These are phyloP conservation scores for Hystrix brachyura DNA, from an alignment of 2,113 vertebrate genomes.

Conservation along the genomic window DNA sequence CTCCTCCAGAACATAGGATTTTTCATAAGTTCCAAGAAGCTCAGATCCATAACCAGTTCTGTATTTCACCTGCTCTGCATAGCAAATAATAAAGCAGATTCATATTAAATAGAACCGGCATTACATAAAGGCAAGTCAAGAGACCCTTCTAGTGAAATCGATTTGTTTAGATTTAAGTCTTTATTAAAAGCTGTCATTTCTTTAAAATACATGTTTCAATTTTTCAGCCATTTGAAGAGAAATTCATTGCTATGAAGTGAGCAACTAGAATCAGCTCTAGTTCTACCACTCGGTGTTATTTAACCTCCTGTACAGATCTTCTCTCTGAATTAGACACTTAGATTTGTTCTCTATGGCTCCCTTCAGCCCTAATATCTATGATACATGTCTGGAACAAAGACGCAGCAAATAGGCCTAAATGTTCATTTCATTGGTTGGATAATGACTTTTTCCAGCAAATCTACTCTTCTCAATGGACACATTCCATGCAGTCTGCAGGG, in stretches of 20 bases:
- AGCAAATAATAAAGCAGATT: conserved; percentile 35
- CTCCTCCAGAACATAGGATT: not conserved
- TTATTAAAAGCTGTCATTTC: not conserved
- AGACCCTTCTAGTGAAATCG: not conserved
- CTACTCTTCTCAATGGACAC: not conserved
- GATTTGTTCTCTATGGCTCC: not conserved
- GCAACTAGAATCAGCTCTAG: not conserved
- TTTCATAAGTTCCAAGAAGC: not conserved
- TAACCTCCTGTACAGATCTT: conserved; percentile 2
- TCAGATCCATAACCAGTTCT: not conserved
- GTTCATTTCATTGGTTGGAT: not conserved
- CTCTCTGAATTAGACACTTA: not conserved
- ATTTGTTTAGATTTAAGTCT: conserved; percentile 24
- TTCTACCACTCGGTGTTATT: conserved; percentile 26
- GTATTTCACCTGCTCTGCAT: not conserved
- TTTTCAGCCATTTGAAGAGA: not conserved
- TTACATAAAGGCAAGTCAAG: not conserved
- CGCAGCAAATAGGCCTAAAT: not conserved
- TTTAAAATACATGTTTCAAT: not conserved
- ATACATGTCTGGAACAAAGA: not conserved
- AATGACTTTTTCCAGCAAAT: not conserved
- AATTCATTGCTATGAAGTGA: not conserved
- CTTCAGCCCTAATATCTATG: conserved; percentile 2
- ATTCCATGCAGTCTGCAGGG: not conserved
- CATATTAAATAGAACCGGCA: not conserved